These are phyloP conservation scores for Drosophila pegasa DNA, from an alignment of 2,888 invertebrate genomes.

Conservation along the genomic window DNA sequence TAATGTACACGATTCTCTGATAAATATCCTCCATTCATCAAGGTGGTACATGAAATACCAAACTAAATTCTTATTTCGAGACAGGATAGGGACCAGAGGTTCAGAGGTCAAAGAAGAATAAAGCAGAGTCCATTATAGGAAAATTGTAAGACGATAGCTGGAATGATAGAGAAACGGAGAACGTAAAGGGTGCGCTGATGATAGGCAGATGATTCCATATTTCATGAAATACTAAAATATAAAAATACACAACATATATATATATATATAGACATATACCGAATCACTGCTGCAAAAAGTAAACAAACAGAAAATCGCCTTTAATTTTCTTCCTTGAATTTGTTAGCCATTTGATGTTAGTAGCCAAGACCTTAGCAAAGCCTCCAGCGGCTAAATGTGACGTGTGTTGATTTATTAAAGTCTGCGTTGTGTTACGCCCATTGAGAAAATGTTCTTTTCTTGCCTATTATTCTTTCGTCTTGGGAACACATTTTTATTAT, in stretches of 20 bases:
- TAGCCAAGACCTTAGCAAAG: constrained; percentile 16
- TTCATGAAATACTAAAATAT: no score
- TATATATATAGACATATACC: not conserved
- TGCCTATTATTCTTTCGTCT: constrained; percentile 28
- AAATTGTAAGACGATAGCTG: no score
- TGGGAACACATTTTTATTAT: constrained; percentile 30
- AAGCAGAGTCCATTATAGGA: no score
- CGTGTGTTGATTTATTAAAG: constrained; percentile 69
- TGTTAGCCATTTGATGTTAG: constrained; percentile 30
- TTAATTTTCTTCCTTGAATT: not conserved
- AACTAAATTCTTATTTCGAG: not conserved
- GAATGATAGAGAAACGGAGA: no score
- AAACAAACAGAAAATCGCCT: not conserved
- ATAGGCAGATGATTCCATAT: no score
- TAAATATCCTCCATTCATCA: not conserved
- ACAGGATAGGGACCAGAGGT: not conserved
- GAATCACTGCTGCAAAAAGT: no score
- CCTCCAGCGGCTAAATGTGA: constrained; percentile 23
- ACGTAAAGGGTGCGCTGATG: no score
- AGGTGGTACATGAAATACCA: not conserved
- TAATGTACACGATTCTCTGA: not conserved
- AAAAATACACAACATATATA: no score
- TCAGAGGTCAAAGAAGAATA: no score
- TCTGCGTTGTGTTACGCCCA: constrained; percentile 23
- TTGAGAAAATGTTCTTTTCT: constrained; percentile 16